Evolutionary conservation across 1,140 invertebrate genomes (phyloP).

Genomic region (Cyphomyrmex costatus): DNA sequence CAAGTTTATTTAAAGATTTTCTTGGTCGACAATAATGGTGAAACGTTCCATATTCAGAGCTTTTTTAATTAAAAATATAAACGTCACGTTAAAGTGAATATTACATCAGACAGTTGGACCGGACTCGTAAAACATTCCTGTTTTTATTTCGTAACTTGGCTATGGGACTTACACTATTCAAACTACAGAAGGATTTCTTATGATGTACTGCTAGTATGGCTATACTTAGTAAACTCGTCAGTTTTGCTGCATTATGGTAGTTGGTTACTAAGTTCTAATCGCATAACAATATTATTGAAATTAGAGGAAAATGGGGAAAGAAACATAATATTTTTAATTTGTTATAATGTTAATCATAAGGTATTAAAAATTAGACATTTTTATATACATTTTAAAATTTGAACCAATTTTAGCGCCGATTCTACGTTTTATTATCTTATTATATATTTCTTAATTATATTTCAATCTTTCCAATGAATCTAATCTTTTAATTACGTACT

Average conservation of each 20-base stretch:
- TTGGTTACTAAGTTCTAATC: constrained; percentile 74
- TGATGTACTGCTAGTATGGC: constrained; percentile 34
- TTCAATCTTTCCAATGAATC: constrained; percentile 13
- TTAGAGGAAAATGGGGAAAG: constrained; percentile 54
- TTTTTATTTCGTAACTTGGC: constrained; percentile 62
- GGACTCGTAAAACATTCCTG: constrained; percentile 51
- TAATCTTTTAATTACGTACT: constrained; percentile 16
- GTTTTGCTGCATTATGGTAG: constrained; percentile 66
- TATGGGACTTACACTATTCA: constrained; percentile 66
- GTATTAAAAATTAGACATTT: background rate
- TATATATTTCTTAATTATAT: background rate
- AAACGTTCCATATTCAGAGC: background rate
- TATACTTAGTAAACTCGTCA: constrained; percentile 58
- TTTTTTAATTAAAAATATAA: constrained; percentile 9
- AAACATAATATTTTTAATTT: constrained; percentile 18
- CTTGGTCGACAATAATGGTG: background rate
- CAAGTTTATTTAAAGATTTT: constrained; percentile 18
- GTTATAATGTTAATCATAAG: background rate
- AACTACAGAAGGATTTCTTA: constrained; percentile 32
- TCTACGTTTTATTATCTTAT: constrained; percentile 24
- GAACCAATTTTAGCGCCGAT: background rate
- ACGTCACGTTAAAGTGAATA: constrained; percentile 67
- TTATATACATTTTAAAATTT: background rate
- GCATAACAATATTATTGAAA: constrained; percentile 64
- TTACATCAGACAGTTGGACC: constrained; percentile 60